A percentile compares a stretch with the other conserved stretches of the same genome.
Conservation (phyloP, 2,113 vertebrate genomes). For the Anas platyrhynchos region DNA sequence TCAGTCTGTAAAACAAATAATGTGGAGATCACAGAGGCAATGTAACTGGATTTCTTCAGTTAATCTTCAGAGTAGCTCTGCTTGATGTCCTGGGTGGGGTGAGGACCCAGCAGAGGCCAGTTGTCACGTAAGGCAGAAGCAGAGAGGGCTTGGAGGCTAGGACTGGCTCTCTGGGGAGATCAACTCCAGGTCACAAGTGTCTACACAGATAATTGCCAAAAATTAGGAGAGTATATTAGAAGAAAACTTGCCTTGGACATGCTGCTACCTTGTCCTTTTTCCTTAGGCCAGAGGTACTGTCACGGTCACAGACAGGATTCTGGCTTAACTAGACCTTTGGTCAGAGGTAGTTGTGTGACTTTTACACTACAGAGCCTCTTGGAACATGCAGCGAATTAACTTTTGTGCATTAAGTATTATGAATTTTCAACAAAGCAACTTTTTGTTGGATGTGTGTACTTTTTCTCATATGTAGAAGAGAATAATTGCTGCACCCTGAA, state of each 20-base stretch:
- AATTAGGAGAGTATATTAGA: not conserved
- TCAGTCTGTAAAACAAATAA: not conserved
- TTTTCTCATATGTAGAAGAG: not conserved
- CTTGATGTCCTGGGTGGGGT: not conserved
- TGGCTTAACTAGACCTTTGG: not conserved
- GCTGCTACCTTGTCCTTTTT: not conserved
- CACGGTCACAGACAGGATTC: not conserved
- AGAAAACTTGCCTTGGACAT: not conserved
- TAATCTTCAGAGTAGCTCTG: not conserved
- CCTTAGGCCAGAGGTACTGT: not conserved
- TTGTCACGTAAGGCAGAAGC: not conserved
- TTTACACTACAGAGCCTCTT: not conserved
- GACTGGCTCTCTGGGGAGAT: not conserved
- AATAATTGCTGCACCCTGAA: not conserved
- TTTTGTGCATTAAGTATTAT: not conserved
- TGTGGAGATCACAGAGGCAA: rapidly evolving
- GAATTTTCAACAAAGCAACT: not conserved
- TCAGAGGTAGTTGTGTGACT: not conserved
- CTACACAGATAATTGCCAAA: not conserved
- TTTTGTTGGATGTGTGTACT: not conserved
- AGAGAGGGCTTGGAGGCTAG: not conserved
- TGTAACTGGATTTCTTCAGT: not conserved
- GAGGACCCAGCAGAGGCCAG: not conserved
- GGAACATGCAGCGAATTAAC: not conserved
- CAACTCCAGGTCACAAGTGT: not conserved